Conservation (phyloP, 1,140 invertebrate genomes). For the Scaptomyza montana region DNA sequence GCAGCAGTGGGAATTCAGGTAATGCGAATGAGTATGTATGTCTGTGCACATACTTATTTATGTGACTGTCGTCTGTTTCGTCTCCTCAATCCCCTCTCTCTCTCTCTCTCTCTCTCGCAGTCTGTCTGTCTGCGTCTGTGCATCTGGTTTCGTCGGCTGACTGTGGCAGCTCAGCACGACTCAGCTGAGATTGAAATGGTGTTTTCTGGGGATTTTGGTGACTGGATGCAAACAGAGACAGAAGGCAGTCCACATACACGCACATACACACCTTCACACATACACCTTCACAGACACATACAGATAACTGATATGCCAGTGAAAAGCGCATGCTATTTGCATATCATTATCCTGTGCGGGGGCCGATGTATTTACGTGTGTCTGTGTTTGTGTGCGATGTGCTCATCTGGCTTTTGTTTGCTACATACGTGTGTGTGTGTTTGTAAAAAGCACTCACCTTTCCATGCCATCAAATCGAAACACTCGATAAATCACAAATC, state of each 20-base stretch:
- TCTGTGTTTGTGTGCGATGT: constrained; percentile 21
- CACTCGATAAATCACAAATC: constrained; percentile 76
- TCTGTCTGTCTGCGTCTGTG: constrained; percentile 4
- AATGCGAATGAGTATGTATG: constrained; percentile 4
- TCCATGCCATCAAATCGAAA: constrained; percentile 73
- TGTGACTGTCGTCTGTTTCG: constrained; percentile 23
- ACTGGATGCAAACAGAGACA: constrained; percentile 35
- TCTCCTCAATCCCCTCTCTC: background rate
- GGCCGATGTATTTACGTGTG: constrained; percentile 17
- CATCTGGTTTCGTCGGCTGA: constrained; percentile 46
- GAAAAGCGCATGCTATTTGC: constrained; percentile 77
- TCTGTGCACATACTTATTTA: constrained; percentile 19
- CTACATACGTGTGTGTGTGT: constrained; percentile 14
- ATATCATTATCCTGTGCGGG: constrained; percentile 68
- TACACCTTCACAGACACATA: background rate
- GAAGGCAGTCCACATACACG: constrained; percentile 10
- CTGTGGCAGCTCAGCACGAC: constrained; percentile 66
- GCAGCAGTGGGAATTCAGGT: constrained; percentile 11
- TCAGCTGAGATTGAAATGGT: constrained; percentile 75
- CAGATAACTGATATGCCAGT: constrained; percentile 26
- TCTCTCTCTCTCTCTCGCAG: background rate
- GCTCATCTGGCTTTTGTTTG: constrained; percentile 4
- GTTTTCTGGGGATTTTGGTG: constrained; percentile 52
- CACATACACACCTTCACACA: constrained; percentile 2
- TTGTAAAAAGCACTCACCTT: constrained; percentile 46